A percentile compares a stretch with the other conserved stretches of the same genome.
phyloP scores from a whole-genome alignment of 2,888 invertebrate species.

The Coremacera marginata region DNA sequence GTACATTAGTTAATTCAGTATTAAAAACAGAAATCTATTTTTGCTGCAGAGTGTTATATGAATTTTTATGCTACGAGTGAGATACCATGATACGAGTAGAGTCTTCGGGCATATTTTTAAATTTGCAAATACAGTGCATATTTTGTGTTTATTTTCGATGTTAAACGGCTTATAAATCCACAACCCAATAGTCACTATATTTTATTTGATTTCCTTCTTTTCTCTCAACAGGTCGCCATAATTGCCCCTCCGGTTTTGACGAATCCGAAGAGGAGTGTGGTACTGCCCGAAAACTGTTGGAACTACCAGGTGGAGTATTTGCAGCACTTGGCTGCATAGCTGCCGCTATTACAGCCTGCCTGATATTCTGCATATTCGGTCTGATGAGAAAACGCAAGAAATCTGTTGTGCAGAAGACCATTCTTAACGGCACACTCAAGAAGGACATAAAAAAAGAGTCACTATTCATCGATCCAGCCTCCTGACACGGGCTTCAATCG shows the following conservation, averaged over 20 bases:
- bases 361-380: conserved; percentile 74
- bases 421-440: conserved; percentile 71
- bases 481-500: conserved; percentile 91
- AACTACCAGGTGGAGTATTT: conserved; percentile 72
- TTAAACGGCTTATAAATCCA: too few relatives aligned
- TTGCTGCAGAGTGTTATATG: too few relatives aligned
- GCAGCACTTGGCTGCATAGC: conserved; percentile 74
- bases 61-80: too few relatives aligned
- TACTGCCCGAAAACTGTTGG: conserved; percentile 71
- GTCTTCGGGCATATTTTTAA: too few relatives aligned
- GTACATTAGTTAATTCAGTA: too few relatives aligned
- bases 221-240: conserved; percentile 67
- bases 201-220: not conserved
- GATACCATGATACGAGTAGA: too few relatives aligned
- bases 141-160: too few relatives aligned
- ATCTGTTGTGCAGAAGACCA: conserved; percentile 71
- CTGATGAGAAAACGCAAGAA: conserved; percentile 73
- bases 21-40: too few relatives aligned
- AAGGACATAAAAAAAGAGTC: conserved; percentile 74
- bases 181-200: too few relatives aligned
- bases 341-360: conserved; percentile 72
- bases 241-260: conserved; percentile 78
- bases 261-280: conserved; percentile 79
- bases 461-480: conserved; percentile 72
- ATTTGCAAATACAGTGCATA: too few relatives aligned